Conservation (phyloP, 2,888 invertebrate species). For the Crepidodera aurea region DNA sequence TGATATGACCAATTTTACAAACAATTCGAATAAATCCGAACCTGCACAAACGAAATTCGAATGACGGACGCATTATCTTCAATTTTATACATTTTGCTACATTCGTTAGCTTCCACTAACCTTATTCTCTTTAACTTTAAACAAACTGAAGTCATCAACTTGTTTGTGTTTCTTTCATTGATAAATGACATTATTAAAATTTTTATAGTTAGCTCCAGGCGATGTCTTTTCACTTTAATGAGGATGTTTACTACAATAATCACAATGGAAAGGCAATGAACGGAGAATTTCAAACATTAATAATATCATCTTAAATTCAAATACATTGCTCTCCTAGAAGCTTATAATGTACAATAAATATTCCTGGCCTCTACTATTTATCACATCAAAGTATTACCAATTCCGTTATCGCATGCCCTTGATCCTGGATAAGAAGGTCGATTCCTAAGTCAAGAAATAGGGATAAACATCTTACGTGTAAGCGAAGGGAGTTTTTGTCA, state of each 20-base stretch:
- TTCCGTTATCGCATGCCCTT: constrained; percentile 24
- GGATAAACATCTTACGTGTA: constrained; percentile 38
- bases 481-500: constrained; percentile 38
- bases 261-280: neutral
- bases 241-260: constrained; percentile 2
- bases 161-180: constrained; percentile 16
- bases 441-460: constrained; percentile 33
- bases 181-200: constrained; percentile 22
- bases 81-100: constrained; percentile 41
- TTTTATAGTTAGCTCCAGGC: constrained; percentile 12
- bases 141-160: constrained; percentile 17
- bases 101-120: constrained; percentile 11
- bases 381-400: constrained; percentile 13
- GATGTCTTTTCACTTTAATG: constrained; percentile 6
- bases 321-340: too few species aligned
- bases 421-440: constrained; percentile 29
- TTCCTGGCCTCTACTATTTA: constrained; percentile 6
- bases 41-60: constrained; percentile 41
- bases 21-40: constrained; percentile 43
- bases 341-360: constrained; percentile 1
- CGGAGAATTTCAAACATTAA: neutral
- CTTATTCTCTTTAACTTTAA: constrained; percentile 16
- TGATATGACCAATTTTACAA: constrained; percentile 41
- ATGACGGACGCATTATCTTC: constrained; percentile 39
- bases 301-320: too few species aligned